Conservation (phyloP, 2,113 vertebrate species). For the Odontophorus gujanensis region DNA sequence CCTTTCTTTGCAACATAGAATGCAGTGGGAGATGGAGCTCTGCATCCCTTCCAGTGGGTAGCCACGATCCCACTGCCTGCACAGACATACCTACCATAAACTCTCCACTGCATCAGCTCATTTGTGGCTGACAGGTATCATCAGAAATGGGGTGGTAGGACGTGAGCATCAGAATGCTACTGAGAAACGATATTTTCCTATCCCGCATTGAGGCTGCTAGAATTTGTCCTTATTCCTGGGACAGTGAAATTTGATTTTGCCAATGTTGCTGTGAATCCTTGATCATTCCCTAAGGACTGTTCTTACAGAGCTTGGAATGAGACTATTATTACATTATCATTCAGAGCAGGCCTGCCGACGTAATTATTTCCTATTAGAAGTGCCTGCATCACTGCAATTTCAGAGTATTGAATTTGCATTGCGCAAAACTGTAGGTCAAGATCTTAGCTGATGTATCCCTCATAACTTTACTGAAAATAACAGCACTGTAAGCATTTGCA, state of each 20-base stretch:
- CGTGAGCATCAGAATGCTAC: neutral
- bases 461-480: neutral
- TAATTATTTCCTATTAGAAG: conserved; percentile 39
- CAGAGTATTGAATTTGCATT: conserved; percentile 29
- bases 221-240: conserved; percentile 25
- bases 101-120: accelerated
- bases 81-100: accelerated
- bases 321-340: conserved; percentile 42
- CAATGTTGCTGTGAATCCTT: conserved; percentile 13
- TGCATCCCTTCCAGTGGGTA: neutral
- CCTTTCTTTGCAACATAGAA: neutral
- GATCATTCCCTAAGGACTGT: conserved; percentile 30
- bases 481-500: neutral
- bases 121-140: neutral
- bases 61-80: neutral
- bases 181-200: neutral
- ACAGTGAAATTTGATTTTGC: conserved; percentile 39
- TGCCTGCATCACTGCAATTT: neutral
- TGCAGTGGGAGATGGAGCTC: neutral
- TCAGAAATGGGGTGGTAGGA: neutral
- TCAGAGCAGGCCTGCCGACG: neutral
- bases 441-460: neutral
- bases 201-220: neutral
- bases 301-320: conserved; percentile 24
- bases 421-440: conserved; percentile 1